Conservation (phyloP, 2,113 vertebrate species). For the Potamarius usumacintae region DNA sequence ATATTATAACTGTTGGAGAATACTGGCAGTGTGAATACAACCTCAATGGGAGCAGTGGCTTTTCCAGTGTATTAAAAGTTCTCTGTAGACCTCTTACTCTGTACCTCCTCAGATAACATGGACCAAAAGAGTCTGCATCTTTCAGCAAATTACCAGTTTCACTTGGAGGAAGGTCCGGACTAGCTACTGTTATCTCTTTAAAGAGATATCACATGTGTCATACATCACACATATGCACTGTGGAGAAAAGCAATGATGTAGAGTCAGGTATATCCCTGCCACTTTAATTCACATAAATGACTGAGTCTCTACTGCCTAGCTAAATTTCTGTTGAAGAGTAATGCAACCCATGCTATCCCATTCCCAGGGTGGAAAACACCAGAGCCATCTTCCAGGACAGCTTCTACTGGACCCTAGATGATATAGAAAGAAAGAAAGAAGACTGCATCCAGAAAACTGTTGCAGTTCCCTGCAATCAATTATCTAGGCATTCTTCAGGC, state of each 20-base stretch:
- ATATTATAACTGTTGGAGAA: background rate
- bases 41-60: background rate
- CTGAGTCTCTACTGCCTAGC: no score
- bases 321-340: no score
- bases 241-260: no score
- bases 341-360: no score
- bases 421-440: background rate
- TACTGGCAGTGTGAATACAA: background rate
- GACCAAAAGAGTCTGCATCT: background rate
- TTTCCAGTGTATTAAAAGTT: background rate
- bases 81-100: background rate
- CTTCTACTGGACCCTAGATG: background rate
- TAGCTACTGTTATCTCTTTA: no score
- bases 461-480: background rate
- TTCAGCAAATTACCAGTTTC: background rate
- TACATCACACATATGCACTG: no score
- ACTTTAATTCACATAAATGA: no score
- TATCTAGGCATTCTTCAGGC: background rate
- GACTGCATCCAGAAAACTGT: background rate
- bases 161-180: no score
- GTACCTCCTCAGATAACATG: background rate
- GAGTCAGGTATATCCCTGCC: no score
- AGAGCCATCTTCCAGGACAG: background rate
- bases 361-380: no score
- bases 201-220: no score